Conservation (phyloP, 2,888 invertebrate genomes). For the Drosophila meridionalis region DNA sequence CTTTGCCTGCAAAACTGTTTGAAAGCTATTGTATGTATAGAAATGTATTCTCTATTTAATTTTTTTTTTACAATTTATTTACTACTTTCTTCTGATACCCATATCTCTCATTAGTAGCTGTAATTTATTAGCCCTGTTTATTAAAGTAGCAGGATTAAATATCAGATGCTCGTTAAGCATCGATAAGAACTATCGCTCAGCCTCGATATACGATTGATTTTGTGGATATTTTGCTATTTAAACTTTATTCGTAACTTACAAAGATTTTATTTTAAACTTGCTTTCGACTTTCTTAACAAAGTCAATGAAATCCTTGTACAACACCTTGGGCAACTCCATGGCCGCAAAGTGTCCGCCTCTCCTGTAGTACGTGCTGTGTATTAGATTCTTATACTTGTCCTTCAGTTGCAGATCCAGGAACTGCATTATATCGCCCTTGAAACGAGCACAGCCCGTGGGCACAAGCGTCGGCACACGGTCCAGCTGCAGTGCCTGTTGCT, state of each 20-base stretch:
- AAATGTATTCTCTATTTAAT: too few species aligned
- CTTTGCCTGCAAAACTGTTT: constrained; percentile 13
- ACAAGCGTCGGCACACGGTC: constrained; percentile 88
- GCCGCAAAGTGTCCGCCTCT: constrained; percentile 95
- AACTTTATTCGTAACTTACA: constrained; percentile 49
- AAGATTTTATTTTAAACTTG: constrained; percentile 61
- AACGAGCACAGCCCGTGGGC: constrained; percentile 91
- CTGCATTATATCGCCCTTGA: constrained; percentile 89
- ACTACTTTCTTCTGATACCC: neutral
- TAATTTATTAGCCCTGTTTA: too few species aligned
- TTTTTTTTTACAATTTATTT: neutral
- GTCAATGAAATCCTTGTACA: constrained; percentile 90
- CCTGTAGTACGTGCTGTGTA: constrained; percentile 88
- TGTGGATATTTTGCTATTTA: neutral
- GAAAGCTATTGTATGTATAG: constrained; percentile 20
- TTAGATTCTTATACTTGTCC: constrained; percentile 88
- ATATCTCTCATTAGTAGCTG: too few species aligned
- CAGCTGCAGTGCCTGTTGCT: constrained; percentile 63
- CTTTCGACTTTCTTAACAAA: constrained; percentile 86
- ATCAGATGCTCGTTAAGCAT: constrained; percentile 5
- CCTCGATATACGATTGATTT: neutral
- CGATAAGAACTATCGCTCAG: constrained; percentile 2
- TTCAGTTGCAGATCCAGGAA: constrained; percentile 87
- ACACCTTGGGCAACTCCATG: constrained; percentile 89
- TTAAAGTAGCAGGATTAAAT: neutral